Percentiles rank a stretch among this genome's conserved stretches.
Conservation (phyloP, 1,140 invertebrate species). For the fruit fly (Drosophila melanogaster) region DNA sequence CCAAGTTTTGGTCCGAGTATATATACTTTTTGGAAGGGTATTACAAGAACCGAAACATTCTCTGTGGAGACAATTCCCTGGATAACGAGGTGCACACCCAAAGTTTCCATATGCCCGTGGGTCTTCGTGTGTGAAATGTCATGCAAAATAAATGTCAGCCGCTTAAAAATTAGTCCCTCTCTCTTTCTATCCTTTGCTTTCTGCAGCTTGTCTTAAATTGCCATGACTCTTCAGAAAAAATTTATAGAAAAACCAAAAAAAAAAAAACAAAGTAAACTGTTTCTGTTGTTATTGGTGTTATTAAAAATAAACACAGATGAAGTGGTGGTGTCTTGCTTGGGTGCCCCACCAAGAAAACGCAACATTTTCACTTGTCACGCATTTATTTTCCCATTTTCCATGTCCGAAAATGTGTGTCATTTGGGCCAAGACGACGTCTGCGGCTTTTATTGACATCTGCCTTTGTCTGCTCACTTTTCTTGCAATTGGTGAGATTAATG, state of each 20-base stretch:
- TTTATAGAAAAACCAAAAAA: neutral
- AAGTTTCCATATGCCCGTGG: slow-evolving; percentile 35
- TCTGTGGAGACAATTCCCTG: slow-evolving; percentile 45
- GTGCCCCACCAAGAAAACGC: slow-evolving; percentile 34
- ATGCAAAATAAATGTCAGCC: slow-evolving; percentile 73
- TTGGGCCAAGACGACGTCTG: slow-evolving; percentile 29
- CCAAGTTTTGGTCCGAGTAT: neutral
- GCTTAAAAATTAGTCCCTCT: slow-evolving; percentile 56
- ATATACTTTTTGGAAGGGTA: neutral
- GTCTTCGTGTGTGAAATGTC: slow-evolving; percentile 65
- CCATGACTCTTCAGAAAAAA: slow-evolving; percentile 61
- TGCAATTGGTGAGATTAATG: slow-evolving; percentile 62
- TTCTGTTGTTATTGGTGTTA: slow-evolving; percentile 43
- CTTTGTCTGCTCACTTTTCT: slow-evolving; percentile 2
- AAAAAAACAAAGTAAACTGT: slow-evolving; percentile 16
- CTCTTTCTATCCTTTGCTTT: slow-evolving; percentile 14
- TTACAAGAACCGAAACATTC: slow-evolving; percentile 9
- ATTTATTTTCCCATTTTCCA: slow-evolving; percentile 49
- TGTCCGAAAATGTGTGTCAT: slow-evolving; percentile 68
- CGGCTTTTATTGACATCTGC: slow-evolving; percentile 68
- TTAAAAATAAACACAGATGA: slow-evolving; percentile 66
- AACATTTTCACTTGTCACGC: slow-evolving; percentile 75
- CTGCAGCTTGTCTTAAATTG: slow-evolving; percentile 38
- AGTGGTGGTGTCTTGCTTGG: slow-evolving; percentile 15
- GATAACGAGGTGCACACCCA: slow-evolving; percentile 72